phyloP scores from a whole-genome alignment of 2,888 invertebrate genomes.

The Dione vanillae region DNA sequence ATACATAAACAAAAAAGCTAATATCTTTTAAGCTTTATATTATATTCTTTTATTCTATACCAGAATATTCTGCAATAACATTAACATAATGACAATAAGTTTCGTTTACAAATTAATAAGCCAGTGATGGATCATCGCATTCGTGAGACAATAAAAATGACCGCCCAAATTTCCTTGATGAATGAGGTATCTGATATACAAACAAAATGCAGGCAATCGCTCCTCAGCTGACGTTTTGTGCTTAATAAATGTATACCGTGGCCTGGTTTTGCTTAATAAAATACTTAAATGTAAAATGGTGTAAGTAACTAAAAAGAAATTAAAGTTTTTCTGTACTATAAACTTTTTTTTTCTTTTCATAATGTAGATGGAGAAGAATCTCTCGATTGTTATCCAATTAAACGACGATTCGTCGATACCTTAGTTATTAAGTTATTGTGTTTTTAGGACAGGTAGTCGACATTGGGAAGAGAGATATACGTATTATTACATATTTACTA shows the following conservation, averaged over 20 bases:
- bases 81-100: constrained; percentile 5
- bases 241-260: constrained; percentile 49
- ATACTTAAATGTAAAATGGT: too few relatives aligned
- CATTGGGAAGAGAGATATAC: neutral
- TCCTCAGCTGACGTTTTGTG: constrained; percentile 46
- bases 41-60: neutral
- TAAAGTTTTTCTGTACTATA: too few relatives aligned
- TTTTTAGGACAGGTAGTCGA: too few relatives aligned
- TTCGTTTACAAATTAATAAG: constrained; percentile 34
- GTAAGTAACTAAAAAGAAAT: too few relatives aligned
- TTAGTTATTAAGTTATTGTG: too few relatives aligned
- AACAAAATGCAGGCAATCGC: constrained; percentile 69
- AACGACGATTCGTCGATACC: too few relatives aligned
- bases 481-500: too few relatives aligned
- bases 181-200: constrained; percentile 72
- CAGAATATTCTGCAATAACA: neutral
- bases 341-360: too few relatives aligned
- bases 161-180: constrained; percentile 59
- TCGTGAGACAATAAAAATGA: constrained; percentile 42
- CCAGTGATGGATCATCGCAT: constrained; percentile 43
- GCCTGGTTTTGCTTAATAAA: constrained; percentile 1
- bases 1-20: too few relatives aligned
- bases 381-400: too few relatives aligned
- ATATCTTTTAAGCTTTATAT: neutral
- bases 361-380: too few relatives aligned